Base-by-base conservation (phyloP, 2,888 invertebrate species). In the Brenthis daphne region DNA sequence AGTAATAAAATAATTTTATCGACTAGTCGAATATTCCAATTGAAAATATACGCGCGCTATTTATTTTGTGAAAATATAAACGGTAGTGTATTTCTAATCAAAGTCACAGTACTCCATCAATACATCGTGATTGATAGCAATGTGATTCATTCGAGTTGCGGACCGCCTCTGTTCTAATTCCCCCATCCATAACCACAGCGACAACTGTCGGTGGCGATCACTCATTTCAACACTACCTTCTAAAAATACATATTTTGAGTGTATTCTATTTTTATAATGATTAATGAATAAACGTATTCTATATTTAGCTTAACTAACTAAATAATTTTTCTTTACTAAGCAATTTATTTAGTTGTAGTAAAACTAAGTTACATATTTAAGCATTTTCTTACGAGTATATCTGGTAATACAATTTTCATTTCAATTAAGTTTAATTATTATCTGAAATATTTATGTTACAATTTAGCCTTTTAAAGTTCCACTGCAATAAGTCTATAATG, bases 81-180 rank as follows among this genome's bases (percentile, higher is more conserved):
- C 47, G 60, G 47, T 16, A 66, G 43, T 66, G 48, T 58, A 37
- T 24, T 29, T 33, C 54, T 85, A 85, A 85, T 87, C 84, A 84
- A 80, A 79, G 80, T 78, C 78, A 76, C 74, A 79, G 78, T 76
- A 80, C 83, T 88, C 85, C 85, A 87, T 89, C 88, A 90, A 89
- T 86, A 88, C 88, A 85, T 85, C 84, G 88, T 91, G 90, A 91
- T 90, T 88, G 90, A 90, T 91, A 86, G 82, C 86, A 76, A 79
- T 80, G 80, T 81, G 85, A 81, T 83, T 83, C 83, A 80, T 80
- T 80, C 76, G 78, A 76, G 75, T 77, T 78, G 69, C 75, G 77
- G 79, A 70, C 80, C 77, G 75, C 76, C 73, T 70, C 68, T 61
- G 73, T 63, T 68, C 71, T 71, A 72, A 68, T 73, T 70, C 79